These are phyloP conservation scores for Megaceryle torquata DNA, from an alignment of 2,113 vertebrate genomes.

Conservation along the genomic window DNA sequence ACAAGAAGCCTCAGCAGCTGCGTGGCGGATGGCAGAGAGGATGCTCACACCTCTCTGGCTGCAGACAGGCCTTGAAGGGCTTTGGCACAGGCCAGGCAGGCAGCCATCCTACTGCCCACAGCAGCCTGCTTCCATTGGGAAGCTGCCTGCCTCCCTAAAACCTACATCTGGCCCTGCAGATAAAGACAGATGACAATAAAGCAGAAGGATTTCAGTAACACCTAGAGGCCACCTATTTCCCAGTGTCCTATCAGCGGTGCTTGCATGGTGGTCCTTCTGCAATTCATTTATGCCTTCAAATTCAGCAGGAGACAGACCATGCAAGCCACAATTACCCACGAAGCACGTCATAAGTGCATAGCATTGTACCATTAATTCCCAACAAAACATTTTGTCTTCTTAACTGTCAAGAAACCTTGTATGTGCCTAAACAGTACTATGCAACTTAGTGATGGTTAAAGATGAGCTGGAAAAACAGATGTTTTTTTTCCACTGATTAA, in stretches of 20 bases:
- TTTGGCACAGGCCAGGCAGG: neutral
- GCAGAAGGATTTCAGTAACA: neutral
- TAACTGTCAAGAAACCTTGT: neutral
- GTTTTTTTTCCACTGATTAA: neutral
- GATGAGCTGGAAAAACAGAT: neutral
- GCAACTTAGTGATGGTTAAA: neutral
- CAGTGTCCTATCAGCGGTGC: neutral
- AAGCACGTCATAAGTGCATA: neutral
- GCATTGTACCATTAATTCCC: neutral
- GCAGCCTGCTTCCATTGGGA: neutral
- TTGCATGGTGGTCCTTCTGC: neutral
- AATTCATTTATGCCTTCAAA: neutral
- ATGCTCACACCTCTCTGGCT: neutral
- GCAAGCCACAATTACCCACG: neutral
- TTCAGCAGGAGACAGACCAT: neutral
- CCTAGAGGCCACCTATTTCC: neutral
- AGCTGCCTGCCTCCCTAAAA: neutral
- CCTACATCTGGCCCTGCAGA: neutral
- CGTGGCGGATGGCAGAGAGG: fast-evolving
- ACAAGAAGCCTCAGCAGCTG: neutral
- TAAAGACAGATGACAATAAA: neutral
- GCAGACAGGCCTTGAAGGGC: neutral
- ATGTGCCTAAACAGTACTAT: neutral
- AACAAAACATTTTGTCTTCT: neutral
- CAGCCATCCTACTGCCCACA: neutral